Conservation (phyloP, 2,888 invertebrate species). For the Latrodectus hesperus region DNA sequence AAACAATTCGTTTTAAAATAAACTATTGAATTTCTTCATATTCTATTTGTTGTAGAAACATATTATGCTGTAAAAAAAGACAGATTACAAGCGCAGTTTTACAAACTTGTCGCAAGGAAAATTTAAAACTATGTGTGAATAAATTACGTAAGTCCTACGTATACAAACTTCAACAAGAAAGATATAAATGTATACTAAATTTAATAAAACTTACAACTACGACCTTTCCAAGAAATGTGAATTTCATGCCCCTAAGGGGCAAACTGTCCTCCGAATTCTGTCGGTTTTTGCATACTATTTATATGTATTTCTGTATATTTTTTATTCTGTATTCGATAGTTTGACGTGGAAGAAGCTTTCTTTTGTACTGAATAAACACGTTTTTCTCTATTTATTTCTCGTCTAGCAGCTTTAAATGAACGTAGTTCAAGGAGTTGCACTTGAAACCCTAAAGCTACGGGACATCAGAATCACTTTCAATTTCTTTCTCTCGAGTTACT, state of each 20-base stretch:
- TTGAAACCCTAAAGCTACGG: not conserved
- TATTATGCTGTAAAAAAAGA: no score
- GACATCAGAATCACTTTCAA: not conserved
- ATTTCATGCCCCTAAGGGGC: not conserved
- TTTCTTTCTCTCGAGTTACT: not conserved
- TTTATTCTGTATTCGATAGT: not conserved
- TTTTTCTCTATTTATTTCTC: not conserved
- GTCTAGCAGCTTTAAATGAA: not conserved
- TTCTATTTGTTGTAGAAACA: no score
- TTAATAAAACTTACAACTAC: conserved; percentile 1
- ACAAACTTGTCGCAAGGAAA: no score
- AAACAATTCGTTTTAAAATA: no score
- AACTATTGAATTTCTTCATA: no score
- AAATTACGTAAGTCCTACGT: not conserved
- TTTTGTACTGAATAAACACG: not conserved
- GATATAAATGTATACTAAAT: not conserved
- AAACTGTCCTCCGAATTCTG: not conserved
- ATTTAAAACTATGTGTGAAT: not conserved
- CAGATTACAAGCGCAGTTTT: no score
- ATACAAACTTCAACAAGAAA: not conserved
- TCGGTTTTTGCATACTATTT: not conserved
- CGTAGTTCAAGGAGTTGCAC: not conserved
- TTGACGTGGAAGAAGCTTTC: not conserved
- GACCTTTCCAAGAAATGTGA: not conserved
- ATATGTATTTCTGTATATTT: not conserved